A percentile compares a stretch with the other conserved stretches of the same genome.
Conservation (phyloP, 2,888 invertebrate species). For the Zele albiditarsus region DNA sequence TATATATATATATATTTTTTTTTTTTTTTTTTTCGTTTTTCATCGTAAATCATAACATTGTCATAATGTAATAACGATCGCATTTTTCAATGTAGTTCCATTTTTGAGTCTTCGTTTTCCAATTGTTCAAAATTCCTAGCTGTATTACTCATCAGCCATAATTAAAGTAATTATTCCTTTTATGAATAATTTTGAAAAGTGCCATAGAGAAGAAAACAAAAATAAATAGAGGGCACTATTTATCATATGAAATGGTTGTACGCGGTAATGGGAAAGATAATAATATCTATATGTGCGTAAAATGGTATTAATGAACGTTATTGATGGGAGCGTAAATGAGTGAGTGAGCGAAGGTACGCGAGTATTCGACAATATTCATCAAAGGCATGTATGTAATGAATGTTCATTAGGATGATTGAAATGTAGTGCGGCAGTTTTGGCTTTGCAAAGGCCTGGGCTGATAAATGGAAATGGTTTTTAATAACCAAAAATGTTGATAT, state of each 20-base stretch:
- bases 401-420: slow-evolving; percentile 1
- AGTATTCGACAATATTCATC: slow-evolving; percentile 5
- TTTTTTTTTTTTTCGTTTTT: not conserved
- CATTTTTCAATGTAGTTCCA: slow-evolving; percentile 8
- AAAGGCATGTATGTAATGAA: not conserved
- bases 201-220: not conserved
- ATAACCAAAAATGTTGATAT: slow-evolving; percentile 1
- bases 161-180: not conserved
- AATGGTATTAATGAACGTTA: not conserved
- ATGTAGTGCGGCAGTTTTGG: slow-evolving; percentile 12
- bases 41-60: slow-evolving; percentile 11
- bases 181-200: not conserved
- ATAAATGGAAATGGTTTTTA: slow-evolving; percentile 35
- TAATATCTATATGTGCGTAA: not conserved
- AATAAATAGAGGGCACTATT: not conserved
- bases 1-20: not conserved
- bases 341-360: not conserved
- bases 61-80: slow-evolving; percentile 18
- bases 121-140: not conserved
- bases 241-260: not conserved
- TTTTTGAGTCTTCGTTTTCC: not conserved
- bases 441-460: not conserved
- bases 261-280: not conserved
- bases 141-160: not conserved
- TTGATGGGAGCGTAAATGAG: not conserved